Conservation (phyloP, 2,797 vertebrate species). For the Halcyon smyrnensis region DNA sequence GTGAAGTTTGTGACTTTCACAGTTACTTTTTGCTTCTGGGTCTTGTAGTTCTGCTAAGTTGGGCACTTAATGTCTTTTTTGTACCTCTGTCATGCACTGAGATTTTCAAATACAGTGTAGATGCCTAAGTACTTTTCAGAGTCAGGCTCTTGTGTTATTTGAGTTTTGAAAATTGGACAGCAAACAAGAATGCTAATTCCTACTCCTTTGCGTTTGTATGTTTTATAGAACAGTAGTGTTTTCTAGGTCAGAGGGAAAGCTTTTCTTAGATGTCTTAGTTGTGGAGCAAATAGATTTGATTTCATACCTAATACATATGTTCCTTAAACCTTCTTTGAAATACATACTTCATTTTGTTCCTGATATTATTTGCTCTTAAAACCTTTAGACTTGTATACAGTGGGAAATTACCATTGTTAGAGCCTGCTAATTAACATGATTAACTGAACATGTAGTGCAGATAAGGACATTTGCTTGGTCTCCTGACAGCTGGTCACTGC, state of each 20-base stretch:
- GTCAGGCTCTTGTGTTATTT: neutral
- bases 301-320: neutral
- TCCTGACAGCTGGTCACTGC: neutral
- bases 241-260: neutral
- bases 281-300: neutral
- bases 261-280: neutral
- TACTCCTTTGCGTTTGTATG: neutral
- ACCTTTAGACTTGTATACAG: neutral
- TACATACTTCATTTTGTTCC: neutral
- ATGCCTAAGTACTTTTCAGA: neutral
- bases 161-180: neutral
- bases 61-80: neutral
- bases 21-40: neutral
- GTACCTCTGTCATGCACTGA: accelerated
- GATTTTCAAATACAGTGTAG: neutral
- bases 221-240: neutral
- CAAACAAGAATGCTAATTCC: neutral
- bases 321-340: neutral
- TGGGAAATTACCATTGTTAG: neutral
- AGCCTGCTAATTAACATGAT: neutral
- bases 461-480: neutral
- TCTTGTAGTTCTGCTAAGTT: neutral
- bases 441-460: neutral
- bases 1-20: neutral
- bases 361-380: neutral